Conservation (phyloP, 2,888 invertebrate species). For the Tetanocera ferruginea region DNA sequence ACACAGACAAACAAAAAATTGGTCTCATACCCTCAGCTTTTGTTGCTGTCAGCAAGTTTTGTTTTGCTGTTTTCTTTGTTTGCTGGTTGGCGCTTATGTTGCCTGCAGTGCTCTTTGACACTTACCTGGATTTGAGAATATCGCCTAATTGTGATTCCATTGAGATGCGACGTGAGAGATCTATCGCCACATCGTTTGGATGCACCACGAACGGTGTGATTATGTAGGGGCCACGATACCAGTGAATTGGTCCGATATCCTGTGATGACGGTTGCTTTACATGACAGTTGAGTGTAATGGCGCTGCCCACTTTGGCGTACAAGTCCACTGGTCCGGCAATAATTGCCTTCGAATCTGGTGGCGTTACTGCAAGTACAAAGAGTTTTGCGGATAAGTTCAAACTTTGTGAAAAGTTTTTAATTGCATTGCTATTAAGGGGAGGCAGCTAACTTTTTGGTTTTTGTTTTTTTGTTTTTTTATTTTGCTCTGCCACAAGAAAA, state of each 20-base stretch:
- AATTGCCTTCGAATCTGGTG: slow-evolving; percentile 78
- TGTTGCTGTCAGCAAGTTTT: background rate
- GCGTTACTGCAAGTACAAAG: slow-evolving; percentile 59
- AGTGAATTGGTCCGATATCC: slow-evolving; percentile 80
- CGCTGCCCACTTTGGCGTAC: slow-evolving; percentile 82
- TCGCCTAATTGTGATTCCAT: slow-evolving; percentile 72
- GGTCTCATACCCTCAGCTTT: background rate
- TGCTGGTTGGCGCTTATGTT: background rate
- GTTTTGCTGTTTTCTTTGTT: background rate
- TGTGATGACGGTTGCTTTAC: slow-evolving; percentile 77
- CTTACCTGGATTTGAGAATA: slow-evolving; percentile 78
- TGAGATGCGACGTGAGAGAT: slow-evolving; percentile 65
- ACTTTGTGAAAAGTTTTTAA: background rate
- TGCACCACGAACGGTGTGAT: slow-evolving; percentile 67
- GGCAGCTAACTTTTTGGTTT: background rate
- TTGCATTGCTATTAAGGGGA: background rate
- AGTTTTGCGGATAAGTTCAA: slow-evolving; percentile 13
- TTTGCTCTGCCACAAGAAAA: background rate
- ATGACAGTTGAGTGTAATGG: slow-evolving; percentile 79
- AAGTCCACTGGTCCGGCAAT: slow-evolving; percentile 78
- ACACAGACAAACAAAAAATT: no score
- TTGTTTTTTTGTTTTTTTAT: background rate
- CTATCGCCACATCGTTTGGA: slow-evolving; percentile 67
- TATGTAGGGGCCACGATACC: slow-evolving; percentile 75
- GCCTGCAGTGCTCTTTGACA: background rate